These are phyloP conservation scores for Saccostrea echinata DNA, from an alignment of 1,140 invertebrate genomes.

Conservation along the genomic window DNA sequence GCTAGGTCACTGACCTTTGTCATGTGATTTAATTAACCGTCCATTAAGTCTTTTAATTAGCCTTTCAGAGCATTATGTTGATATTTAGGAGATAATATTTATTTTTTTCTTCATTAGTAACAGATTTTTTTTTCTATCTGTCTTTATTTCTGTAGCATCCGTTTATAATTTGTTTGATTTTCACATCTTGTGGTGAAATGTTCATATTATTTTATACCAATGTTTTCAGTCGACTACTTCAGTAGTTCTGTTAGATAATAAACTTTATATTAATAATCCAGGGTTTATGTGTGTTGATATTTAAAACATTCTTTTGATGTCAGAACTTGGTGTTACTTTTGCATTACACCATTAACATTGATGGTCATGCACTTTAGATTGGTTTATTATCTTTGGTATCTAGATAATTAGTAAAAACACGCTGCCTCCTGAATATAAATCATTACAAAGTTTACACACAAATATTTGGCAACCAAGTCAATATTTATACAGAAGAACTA, in stretches of 20 bases:
- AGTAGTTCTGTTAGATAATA: slow-evolving; percentile 37
- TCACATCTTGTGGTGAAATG: slow-evolving; percentile 34
- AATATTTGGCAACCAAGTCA: background rate
- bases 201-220: slow-evolving; percentile 36
- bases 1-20: slow-evolving; percentile 15
- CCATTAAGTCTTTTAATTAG: background rate
- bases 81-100: background rate
- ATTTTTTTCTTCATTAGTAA: slow-evolving; percentile 24
- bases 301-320: background rate
- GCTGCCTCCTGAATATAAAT: background rate
- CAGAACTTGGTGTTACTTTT: background rate
- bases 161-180: slow-evolving; percentile 31
- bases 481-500: background rate
- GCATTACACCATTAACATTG: background rate
- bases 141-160: slow-evolving; percentile 23
- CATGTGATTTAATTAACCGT: slow-evolving; percentile 9
- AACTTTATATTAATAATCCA: slow-evolving; percentile 12
- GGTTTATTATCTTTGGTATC: background rate
- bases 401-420: background rate
- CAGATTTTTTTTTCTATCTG: background rate
- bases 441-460: slow-evolving; percentile 5
- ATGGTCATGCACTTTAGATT: background rate
- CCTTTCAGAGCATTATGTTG: slow-evolving; percentile 27
- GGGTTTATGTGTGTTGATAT: background rate
- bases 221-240: slow-evolving; percentile 31